Base-by-base conservation (phyloP, 2,888 invertebrate species). In the Leptarthrus brevirostris region DNA sequence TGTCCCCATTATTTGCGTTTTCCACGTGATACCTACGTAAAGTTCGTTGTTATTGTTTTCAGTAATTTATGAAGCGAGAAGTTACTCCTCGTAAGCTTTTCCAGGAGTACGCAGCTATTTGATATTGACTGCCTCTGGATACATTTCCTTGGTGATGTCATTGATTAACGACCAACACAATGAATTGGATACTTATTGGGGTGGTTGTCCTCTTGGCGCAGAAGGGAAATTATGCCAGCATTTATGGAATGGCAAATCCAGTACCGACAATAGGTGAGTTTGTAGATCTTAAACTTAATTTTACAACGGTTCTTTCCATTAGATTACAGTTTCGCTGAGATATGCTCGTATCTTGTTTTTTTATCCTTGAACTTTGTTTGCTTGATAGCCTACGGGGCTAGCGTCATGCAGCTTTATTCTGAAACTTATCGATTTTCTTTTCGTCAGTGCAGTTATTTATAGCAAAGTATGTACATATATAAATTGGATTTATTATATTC, bases 131-230 rank as follows among this genome's bases (percentile, higher is more conserved):
- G 22, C n/a, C 30, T 14, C 26, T 47, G 66, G 66, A 66, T 66
- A 66, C 10, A 66, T 66, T 66, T 22, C 44, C 34, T 34, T 72
- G 72, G 72, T 56, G 72, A 72, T 72, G 72, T 72, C 72, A 72
- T 72, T 58, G 26, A 53, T 34, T 34, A 71, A 34, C 54, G 34
- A 36, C 22, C 22, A 52, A 64, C 77, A 82, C 79, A 77, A 85
- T 85, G 85, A 82, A 82, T 82, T 85, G 84, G 83, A 81, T 84
- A 80, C 77, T 83, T 78, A 79, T 83, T 78, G 81, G 83, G 79
- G 82, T 84, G 80, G 80, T 83, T 77, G 80, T 85, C 80, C 80
- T 85, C 75, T 79, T 82, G 80, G 81, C 82, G 75, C 82, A 84
- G 80, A 81, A 80, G 77, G 80, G 81, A 79, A 81, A 82, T 77